These are phyloP conservation scores for Rhopalosiphum maidis DNA, from an alignment of 1,140 invertebrate genomes.

Conservation along the genomic window DNA sequence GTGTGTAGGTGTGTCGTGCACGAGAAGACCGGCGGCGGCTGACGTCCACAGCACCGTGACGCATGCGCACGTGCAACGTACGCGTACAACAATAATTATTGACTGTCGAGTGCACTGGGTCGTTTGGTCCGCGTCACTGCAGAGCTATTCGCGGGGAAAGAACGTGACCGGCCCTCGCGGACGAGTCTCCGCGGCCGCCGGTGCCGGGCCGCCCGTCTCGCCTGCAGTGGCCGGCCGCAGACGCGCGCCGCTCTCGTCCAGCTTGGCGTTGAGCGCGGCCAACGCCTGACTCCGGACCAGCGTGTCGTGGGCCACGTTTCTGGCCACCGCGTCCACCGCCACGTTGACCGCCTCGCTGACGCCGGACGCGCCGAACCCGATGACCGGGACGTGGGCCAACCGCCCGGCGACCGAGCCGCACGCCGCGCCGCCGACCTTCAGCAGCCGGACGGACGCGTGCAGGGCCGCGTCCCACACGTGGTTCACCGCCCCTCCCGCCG, in stretches of 20 bases:
- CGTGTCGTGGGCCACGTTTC: background rate
- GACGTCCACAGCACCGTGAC: background rate
- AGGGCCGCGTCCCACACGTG: background rate
- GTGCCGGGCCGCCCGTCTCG: background rate
- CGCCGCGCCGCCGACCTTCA: background rate
- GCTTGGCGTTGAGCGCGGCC: background rate
- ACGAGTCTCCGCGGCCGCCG: too few relatives aligned
- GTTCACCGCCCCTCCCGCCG: background rate
- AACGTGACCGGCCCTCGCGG: background rate
- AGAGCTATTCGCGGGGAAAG: background rate
- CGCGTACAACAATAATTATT: too few relatives aligned
- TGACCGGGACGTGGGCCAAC: background rate
- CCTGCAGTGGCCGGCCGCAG: too few relatives aligned
- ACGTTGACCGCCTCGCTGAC: background rate
- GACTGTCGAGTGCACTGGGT: too few relatives aligned
- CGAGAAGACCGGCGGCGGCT: too few relatives aligned
- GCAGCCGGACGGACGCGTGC: background rate
- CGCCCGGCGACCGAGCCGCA: background rate
- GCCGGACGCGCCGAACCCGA: background rate
- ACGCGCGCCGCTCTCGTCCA: background rate
- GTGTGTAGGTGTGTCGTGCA: background rate
- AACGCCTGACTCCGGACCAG: background rate
- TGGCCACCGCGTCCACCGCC: background rate
- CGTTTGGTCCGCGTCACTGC: too few relatives aligned
- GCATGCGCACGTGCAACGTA: too few relatives aligned